Conservation (phyloP, 2,888 invertebrate genomes). For the Drosophila kuntzei region DNA sequence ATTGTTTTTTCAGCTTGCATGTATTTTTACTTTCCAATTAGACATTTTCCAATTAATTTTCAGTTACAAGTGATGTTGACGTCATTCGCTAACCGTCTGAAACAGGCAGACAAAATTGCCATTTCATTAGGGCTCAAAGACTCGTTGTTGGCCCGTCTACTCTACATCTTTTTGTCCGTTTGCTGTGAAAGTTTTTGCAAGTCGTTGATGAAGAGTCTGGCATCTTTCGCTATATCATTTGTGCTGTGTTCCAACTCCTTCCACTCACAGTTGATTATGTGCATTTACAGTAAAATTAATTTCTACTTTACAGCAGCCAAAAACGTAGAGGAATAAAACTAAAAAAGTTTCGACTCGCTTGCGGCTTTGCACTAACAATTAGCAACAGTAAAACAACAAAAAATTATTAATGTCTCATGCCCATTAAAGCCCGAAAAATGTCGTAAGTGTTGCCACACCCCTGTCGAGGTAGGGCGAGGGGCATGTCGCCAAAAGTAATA, state of each 20-base stretch:
- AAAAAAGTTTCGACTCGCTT: slow-evolving; percentile 65
- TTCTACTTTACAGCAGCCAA: slow-evolving; percentile 66
- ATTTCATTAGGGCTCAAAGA: slow-evolving; percentile 59
- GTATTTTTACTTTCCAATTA: slow-evolving; percentile 66
- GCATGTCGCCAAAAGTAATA: neutral
- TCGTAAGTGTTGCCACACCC: slow-evolving; percentile 45
- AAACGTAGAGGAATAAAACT: slow-evolving; percentile 20
- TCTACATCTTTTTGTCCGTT: slow-evolving; percentile 59
- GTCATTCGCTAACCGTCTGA: slow-evolving; percentile 42
- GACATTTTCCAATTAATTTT: slow-evolving; percentile 40
- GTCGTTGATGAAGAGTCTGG: slow-evolving; percentile 57
- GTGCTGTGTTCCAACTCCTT: slow-evolving; percentile 1
- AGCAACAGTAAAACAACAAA: slow-evolving; percentile 62
- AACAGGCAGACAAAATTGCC: slow-evolving; percentile 52
- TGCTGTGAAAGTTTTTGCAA: slow-evolving; percentile 56
- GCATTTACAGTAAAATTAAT: slow-evolving; percentile 79
- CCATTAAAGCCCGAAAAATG: slow-evolving; percentile 42
- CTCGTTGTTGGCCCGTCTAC: slow-evolving; percentile 44
- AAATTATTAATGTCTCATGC: slow-evolving; percentile 34
- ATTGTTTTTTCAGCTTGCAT: slow-evolving; percentile 2
- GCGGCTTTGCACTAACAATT: slow-evolving; percentile 70
- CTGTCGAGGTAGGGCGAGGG: neutral
- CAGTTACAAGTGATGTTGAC: slow-evolving; percentile 17
- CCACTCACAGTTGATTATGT: slow-evolving; percentile 72
- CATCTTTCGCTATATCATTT: slow-evolving; percentile 28